A percentile compares a stretch with the other conserved stretches of the same genome.
Conservation (phyloP, 1,140 invertebrate species). For the Brachionus manjavacas region DNA sequence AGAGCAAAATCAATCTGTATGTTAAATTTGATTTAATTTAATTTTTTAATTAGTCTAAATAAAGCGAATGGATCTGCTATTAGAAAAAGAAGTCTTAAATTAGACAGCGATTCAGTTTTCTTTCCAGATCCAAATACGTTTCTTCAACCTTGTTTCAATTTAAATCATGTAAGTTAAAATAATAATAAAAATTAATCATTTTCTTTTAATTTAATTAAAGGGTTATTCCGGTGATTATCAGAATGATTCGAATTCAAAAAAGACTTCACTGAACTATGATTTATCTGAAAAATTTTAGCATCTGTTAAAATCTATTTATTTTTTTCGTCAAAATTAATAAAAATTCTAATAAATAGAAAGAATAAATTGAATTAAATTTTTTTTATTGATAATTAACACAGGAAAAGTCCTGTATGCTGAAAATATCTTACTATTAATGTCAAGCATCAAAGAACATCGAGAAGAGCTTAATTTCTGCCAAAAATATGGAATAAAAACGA, state of each 20-base stretch:
- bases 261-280: background rate
- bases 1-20: background rate
- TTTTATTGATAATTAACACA: no score
- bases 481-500: no score
- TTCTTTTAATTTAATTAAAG: background rate
- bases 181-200: background rate
- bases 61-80: background rate
- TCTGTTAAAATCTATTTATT: no score
- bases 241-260: background rate
- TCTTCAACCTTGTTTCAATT: background rate
- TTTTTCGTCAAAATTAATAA: background rate
- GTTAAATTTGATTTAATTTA: background rate
- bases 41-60: background rate
- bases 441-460: no score
- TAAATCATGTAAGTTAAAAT: background rate
- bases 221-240: background rate
- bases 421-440: no score
- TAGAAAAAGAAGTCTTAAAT: background rate
- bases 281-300: background rate
- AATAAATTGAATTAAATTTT: no score
- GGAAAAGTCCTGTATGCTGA: no score
- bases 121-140: background rate
- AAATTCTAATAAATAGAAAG: no score
- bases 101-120: background rate
- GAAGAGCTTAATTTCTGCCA: no score